phyloP scores from a whole-genome alignment of 2,888 invertebrate species.

The Rosalia funebris region DNA sequence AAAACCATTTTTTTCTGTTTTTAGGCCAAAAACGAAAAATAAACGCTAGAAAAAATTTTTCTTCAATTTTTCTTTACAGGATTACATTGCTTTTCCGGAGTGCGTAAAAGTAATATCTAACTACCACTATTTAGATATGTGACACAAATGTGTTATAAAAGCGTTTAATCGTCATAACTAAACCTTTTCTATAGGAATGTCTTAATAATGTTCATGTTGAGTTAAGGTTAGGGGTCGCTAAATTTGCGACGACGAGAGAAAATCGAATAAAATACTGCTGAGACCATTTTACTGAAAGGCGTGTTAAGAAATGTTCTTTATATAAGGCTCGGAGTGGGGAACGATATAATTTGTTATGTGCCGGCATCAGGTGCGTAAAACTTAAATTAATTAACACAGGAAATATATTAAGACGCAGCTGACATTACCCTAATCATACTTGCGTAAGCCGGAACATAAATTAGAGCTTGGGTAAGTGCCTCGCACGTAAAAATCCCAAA shows the following conservation, averaged over 20 bases:
- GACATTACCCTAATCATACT: constrained; percentile 32
- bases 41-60: too few relatives aligned
- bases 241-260: constrained; percentile 1
- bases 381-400: constrained; percentile 32
- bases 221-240: neutral
- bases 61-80: too few relatives aligned
- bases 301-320: constrained; percentile 1
- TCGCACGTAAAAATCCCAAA: neutral
- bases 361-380: constrained; percentile 34
- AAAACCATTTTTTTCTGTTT: too few relatives aligned
- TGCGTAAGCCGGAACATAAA: constrained; percentile 26
- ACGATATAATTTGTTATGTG: constrained; percentile 24
- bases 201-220: neutral
- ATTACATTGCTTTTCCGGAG: too few relatives aligned
- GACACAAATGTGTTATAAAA: too few relatives aligned
- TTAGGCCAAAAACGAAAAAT: too few relatives aligned
- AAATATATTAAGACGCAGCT: constrained; percentile 28
- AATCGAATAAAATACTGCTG: neutral
- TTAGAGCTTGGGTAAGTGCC: constrained; percentile 19
- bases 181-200: neutral
- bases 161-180: neutral
- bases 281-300: constrained; percentile 10
- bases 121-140: too few relatives aligned
- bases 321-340: neutral
- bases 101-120: too few relatives aligned